These are phyloP conservation scores for Tolmerus cingulatus DNA, from an alignment of 2,888 invertebrate genomes.

Conservation along the genomic window DNA sequence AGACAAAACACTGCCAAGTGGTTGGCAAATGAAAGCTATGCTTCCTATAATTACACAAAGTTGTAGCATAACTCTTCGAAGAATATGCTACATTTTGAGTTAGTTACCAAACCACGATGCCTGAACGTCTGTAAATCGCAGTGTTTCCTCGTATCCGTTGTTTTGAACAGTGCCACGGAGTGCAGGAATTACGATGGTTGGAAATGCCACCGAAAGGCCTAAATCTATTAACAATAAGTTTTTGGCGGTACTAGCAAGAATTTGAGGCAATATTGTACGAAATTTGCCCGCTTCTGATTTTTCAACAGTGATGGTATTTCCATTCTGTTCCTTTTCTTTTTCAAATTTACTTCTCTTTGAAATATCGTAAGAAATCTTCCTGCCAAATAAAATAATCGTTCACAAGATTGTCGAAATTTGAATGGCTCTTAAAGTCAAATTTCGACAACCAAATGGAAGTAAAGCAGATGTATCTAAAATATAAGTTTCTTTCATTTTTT, in stretches of 20 bases:
- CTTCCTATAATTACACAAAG: constrained; percentile 61
- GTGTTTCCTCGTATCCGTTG: constrained; percentile 56
- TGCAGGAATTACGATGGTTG: constrained; percentile 68
- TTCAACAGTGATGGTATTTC: background rate
- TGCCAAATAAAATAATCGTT: background rate
- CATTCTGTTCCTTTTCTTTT: background rate
- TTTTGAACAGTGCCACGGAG: constrained; percentile 63
- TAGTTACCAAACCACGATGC: constrained; percentile 70
- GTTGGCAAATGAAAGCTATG: constrained; percentile 68
- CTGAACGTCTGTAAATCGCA: constrained; percentile 66
- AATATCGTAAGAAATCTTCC: background rate
- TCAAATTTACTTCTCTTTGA: background rate
- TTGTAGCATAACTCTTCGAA: background rate
- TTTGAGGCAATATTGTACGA: constrained; percentile 54
- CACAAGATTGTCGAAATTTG: background rate
- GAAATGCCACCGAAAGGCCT: constrained; percentile 68
- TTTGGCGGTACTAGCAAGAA: constrained; percentile 67
- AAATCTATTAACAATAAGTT: constrained; percentile 67
- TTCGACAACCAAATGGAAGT: too few species aligned
- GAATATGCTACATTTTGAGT: background rate
- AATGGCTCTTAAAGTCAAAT: too few species aligned
- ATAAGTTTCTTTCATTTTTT: too few species aligned
- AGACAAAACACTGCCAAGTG: constrained; percentile 68
- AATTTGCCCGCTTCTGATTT: constrained; percentile 48
- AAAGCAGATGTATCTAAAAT: too few species aligned